Evolutionary conservation across 2,113 vertebrate species (phyloP).

Genomic region (Oryzias melastigma): DNA sequence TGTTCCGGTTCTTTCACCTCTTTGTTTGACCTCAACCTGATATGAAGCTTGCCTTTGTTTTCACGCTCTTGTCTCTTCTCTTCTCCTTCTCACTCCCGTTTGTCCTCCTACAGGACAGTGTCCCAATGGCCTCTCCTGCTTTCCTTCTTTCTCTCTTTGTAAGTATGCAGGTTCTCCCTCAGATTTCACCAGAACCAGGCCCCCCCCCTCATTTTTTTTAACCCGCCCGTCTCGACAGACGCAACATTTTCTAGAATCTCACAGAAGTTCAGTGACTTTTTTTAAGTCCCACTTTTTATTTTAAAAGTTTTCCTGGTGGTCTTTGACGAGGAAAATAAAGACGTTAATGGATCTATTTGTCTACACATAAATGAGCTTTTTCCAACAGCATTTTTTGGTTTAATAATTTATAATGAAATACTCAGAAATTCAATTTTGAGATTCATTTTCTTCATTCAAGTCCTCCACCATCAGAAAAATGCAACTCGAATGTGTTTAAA

Average conservation of each 20-base stretch:
- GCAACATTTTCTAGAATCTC: not conserved
- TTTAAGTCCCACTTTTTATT: too few relatives aligned
- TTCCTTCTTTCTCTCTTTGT: constrained; percentile 99
- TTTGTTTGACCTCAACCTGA: constrained; percentile 37
- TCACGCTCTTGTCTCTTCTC: constrained; percentile 61
- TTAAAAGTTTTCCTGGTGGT: too few relatives aligned
- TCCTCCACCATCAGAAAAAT: too few relatives aligned
- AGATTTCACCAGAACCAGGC: constrained; percentile 59
- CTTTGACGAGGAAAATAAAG: too few relatives aligned
- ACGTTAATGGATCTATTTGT: too few relatives aligned
- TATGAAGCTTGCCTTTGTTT: constrained; percentile 57
- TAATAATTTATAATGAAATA: too few relatives aligned
- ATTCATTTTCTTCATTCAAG: too few relatives aligned
- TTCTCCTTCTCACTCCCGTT: constrained; percentile 81
- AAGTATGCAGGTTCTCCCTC: constrained; percentile 88
- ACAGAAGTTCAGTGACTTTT: too few relatives aligned
- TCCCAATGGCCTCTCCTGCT: constrained; percentile 99
- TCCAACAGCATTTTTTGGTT: too few relatives aligned
- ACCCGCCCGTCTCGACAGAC: constrained; percentile 29
- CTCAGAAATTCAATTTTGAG: too few relatives aligned
- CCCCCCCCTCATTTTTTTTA: constrained; percentile 21
- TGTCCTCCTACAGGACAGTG: constrained; percentile 99
- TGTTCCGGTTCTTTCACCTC: not conserved
- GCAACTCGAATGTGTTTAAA: too few relatives aligned
- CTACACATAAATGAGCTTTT: too few relatives aligned